phyloP scores from a whole-genome alignment of 92 coral and sea anemone genomes.

The Anthopleura xanthogrammica region DNA sequence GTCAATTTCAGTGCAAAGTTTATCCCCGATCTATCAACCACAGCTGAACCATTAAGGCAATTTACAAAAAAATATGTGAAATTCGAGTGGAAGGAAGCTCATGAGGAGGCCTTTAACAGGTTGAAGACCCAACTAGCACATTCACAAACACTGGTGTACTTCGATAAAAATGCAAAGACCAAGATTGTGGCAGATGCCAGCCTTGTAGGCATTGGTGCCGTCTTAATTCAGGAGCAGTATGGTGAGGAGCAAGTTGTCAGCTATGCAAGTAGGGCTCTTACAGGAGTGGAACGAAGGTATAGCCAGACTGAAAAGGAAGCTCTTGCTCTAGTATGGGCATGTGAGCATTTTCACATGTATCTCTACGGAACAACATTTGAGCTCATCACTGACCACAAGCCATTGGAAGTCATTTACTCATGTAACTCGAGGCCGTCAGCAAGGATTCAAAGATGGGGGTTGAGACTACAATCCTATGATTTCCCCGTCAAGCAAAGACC shows the following conservation, averaged over 20 bases:
- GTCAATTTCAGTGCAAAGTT: constrained; percentile 51
- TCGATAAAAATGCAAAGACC: too few relatives aligned
- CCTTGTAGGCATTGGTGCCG: constrained; percentile 2
- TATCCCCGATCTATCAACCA: constrained; percentile 44
- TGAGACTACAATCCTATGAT: constrained; percentile 40
- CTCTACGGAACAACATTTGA: constrained; percentile 24
- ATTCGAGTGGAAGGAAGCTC: not conserved
- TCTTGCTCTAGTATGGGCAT: constrained; percentile 41
- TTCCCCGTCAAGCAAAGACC: constrained; percentile 35
- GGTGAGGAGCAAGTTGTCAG: constrained; percentile 23
- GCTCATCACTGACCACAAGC: constrained; percentile 25
- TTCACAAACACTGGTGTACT: not conserved
- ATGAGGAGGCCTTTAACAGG: not conserved
- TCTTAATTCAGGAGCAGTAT: constrained; percentile 20
- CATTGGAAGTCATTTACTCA: constrained; percentile 27
- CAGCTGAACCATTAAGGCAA: too few relatives aligned
- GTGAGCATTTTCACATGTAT: constrained; percentile 31
- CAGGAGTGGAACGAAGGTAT: constrained; percentile 29
- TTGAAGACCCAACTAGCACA: not conserved
- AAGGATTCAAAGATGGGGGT: constrained; percentile 35
- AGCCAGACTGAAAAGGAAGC: constrained; percentile 38
- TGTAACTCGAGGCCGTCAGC: constrained; percentile 22
- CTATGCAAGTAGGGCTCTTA: constrained; percentile 24
- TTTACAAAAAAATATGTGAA: not conserved
- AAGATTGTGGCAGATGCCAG: constrained; percentile 20